Percentiles rank a stretch among this genome's conserved stretches.
These are phyloP conservation scores for Leiothrix lutea DNA, from an alignment of 2,113 vertebrate genomes.

Conservation along the genomic window DNA sequence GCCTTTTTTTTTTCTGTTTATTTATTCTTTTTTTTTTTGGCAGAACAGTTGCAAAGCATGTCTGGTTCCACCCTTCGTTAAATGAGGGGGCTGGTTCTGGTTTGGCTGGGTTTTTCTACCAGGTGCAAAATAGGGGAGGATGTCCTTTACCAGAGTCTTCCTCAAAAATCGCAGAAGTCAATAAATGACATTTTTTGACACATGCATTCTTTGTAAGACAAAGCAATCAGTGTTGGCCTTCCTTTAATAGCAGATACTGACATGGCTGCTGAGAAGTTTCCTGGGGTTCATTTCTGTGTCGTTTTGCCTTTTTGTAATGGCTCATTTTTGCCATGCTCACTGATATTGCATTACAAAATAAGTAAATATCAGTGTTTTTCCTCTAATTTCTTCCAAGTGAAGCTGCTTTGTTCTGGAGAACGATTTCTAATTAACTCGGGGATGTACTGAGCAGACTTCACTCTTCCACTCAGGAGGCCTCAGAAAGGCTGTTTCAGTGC, in stretches of 20 bases:
- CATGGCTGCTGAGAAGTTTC: rapidly evolving
- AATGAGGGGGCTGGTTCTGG: neutral
- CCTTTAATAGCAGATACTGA: neutral
- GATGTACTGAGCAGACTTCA: neutral
- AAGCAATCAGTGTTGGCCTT: neutral
- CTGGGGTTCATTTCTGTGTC: neutral
- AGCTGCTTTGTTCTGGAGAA: constrained; percentile 10
- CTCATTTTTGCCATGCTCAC: neutral
- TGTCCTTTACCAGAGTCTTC: neutral
- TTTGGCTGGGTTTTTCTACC: neutral
- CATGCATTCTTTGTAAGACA: neutral
- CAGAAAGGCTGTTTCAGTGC: neutral
- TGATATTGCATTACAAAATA: neutral
- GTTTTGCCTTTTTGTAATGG: neutral
- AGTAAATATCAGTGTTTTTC: neutral
- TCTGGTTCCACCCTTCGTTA: neutral
- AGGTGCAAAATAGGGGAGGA: neutral
- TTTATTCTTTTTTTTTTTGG: neutral
- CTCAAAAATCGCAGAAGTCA: neutral
- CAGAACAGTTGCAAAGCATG: neutral
- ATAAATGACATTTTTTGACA: neutral
- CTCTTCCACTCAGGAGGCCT: neutral
- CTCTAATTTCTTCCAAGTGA: neutral
- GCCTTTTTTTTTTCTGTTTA: neutral
- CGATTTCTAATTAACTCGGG: neutral